Base-by-base conservation (phyloP, 2,113 vertebrate genomes). In the Bolborhynchus lineola region DNA sequence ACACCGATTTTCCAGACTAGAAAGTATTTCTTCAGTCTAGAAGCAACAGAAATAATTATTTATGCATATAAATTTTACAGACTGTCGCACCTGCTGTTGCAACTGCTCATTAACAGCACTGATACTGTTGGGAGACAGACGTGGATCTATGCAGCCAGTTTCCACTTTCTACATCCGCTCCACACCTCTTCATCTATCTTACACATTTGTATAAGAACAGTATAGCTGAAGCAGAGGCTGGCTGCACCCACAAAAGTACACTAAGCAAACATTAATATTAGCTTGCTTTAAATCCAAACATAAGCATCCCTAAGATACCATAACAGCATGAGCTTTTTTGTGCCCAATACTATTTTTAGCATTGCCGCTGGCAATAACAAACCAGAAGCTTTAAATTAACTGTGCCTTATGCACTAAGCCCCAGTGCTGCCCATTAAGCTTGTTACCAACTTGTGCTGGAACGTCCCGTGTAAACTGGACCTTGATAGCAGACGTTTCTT, bases 11-110 rank as follows among this genome's bases (percentile, higher is more conserved):
- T 98, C 98, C 97, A 98, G n/a, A 83, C 52, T 46, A 91, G 77
- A 94, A 98, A 97, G 57, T 74, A 91, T 90, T 98, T 98, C 95
- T 97, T 96, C 52, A 97, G 68, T 94, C 97, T 98, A 91, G 90
- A 91, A 95, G 37, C 20, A 85, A 94, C 39, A 93, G 65, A 25
- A 92, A 72, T 28, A 59, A 59, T 86, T 65, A 81, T 74, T 92
- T 67, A 52, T 47, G 37, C 41, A 31, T 6, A 42, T 35, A 35
- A 55, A 18, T 33, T 29, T 65, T n/a, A 7, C 75, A 76, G 79
- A 64, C 42, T 59, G 15, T 50, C 88, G 31, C 25, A 50, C 31
- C 47, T 71, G 55, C 78, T 59, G 60, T 59, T 2, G 6, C 47
- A 68, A 29, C 33, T 50, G 33, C 70, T 84, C 65, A 55, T 12